These are phyloP conservation scores for Thryonomys swinderianus DNA, from an alignment of 2,113 vertebrate genomes.

Conservation along the genomic window DNA sequence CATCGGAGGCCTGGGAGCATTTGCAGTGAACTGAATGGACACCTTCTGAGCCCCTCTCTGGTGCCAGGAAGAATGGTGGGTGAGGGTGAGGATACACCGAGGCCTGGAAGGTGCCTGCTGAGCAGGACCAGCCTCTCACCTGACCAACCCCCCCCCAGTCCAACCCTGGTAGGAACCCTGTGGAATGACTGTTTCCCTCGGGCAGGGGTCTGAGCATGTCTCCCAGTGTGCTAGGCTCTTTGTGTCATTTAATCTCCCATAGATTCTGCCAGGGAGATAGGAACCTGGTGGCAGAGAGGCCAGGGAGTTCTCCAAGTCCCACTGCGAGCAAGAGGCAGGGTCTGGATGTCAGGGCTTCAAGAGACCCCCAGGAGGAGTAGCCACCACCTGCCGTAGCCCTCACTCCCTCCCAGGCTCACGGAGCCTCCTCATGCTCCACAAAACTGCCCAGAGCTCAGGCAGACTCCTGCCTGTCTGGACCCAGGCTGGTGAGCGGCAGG, in stretches of 20 bases:
- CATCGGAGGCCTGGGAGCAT: background rate
- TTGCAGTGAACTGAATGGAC: background rate
- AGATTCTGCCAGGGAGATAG: background rate
- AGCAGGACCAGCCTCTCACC: background rate
- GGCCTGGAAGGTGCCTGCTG: background rate
- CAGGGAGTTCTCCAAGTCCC: background rate
- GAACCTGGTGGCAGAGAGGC: background rate
- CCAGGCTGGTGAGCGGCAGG: background rate
- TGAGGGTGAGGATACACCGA: background rate
- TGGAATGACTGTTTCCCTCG: background rate
- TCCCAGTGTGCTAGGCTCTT: background rate
- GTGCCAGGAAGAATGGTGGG: background rate
- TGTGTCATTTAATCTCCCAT: background rate
- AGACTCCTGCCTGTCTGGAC: background rate
- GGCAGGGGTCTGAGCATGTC: background rate
- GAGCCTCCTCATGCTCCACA: background rate
- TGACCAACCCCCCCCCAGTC: fast-evolving
- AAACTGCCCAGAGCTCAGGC: background rate
- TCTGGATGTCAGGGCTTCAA: background rate
- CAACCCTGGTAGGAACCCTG: background rate
- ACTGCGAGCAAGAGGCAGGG: background rate
- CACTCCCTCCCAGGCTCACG: background rate
- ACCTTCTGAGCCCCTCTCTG: background rate
- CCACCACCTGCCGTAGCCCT: background rate
- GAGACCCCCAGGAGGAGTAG: background rate